These are phyloP conservation scores for Indicator maculatus DNA, from an alignment of 2,113 vertebrate species.

Conservation along the genomic window DNA sequence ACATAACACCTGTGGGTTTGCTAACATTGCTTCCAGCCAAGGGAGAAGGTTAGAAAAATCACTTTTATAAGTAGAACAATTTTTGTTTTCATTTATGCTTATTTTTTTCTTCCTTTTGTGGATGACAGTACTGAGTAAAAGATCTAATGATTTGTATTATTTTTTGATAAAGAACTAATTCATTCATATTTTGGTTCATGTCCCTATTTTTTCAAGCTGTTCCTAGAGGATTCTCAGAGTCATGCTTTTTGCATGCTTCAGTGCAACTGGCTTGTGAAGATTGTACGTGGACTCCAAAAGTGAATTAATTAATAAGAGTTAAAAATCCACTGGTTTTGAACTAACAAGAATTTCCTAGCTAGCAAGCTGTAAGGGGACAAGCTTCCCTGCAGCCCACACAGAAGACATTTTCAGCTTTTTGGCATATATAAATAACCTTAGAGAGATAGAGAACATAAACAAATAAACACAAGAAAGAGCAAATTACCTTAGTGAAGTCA, in stretches of 20 bases:
- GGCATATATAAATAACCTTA: background rate
- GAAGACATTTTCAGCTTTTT: background rate
- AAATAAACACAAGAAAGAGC: background rate
- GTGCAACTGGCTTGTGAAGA: background rate
- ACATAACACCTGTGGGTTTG: background rate
- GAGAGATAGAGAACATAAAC: background rate
- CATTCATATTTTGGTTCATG: background rate
- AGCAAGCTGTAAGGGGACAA: background rate
- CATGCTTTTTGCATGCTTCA: background rate
- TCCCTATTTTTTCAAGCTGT: background rate
- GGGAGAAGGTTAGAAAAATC: background rate
- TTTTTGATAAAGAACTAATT: background rate
- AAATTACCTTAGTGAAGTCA: background rate
- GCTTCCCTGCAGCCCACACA: background rate
- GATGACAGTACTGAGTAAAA: background rate
- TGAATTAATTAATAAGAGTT: background rate
- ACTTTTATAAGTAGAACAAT: background rate
- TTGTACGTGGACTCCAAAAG: fast-evolving
- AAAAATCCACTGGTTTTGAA: background rate
- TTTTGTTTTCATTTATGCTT: background rate
- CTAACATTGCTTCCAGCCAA: background rate
- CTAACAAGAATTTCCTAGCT: background rate
- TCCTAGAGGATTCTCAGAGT: background rate
- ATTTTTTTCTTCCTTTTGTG: background rate
- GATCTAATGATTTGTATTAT: background rate